These are phyloP conservation scores for Agriopis leucophaearia DNA, from an alignment of 2,888 invertebrate species.

Conservation along the genomic window DNA sequence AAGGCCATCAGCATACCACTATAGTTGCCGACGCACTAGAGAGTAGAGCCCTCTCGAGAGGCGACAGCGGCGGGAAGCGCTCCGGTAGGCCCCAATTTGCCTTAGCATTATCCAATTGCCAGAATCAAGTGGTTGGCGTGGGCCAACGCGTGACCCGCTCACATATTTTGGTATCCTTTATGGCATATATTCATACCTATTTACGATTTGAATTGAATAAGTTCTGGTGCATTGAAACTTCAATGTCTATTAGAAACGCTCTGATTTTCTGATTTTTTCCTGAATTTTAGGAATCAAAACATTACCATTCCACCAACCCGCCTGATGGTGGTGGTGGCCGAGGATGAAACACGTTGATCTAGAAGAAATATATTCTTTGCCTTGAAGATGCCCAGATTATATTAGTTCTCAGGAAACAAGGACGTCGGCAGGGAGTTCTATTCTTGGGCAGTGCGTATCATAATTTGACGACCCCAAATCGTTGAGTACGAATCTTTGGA, in stretches of 20 bases:
- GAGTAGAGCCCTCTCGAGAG: slow-evolving; percentile 71
- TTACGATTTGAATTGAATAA: slow-evolving; percentile 17
- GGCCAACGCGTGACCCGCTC: slow-evolving; percentile 81
- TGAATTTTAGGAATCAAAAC: background rate
- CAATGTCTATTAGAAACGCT: background rate
- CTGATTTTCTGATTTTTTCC: background rate
- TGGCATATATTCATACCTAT: slow-evolving; percentile 36
- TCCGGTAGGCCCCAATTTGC: slow-evolving; percentile 82
- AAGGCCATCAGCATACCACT: slow-evolving; percentile 66
- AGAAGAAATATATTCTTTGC: no score
- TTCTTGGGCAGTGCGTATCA: no score
- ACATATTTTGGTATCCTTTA: slow-evolving; percentile 59
- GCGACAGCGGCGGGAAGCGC: slow-evolving; percentile 71
- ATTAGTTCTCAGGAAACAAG: no score
- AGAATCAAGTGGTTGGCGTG: slow-evolving; percentile 83
- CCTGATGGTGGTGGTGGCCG: no score
- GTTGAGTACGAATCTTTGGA: no score
- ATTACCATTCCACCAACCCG: no score
- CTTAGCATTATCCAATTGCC: slow-evolving; percentile 81
- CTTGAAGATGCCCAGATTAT: no score
- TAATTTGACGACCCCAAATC: no score
- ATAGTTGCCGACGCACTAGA: slow-evolving; percentile 45
- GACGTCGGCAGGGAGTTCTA: no score
- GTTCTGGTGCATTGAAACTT: background rate
- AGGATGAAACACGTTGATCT: no score